phyloP scores from a whole-genome alignment of 2,888 invertebrate species.

The Trimorus sp. region DNA sequence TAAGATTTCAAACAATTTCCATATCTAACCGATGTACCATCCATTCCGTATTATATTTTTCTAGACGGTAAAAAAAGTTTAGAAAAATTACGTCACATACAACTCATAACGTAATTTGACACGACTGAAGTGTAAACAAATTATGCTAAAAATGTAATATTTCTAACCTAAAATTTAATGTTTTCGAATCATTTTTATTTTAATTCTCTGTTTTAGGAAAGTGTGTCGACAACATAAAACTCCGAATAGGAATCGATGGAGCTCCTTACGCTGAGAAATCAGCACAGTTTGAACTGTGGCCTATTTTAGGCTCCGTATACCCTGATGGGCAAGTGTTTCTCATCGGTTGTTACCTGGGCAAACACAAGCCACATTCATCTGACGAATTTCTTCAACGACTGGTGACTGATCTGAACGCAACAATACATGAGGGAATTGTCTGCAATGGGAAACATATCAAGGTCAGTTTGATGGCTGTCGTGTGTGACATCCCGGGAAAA shows the following conservation, averaged over 20 bases:
- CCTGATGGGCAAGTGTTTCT: slow-evolving; percentile 6
- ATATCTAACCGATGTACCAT: too few relatives aligned
- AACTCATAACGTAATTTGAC: too few relatives aligned
- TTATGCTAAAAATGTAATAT: too few relatives aligned
- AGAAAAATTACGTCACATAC: too few relatives aligned
- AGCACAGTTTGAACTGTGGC: slow-evolving; percentile 17
- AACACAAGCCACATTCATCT: background rate
- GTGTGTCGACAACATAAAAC: too few relatives aligned
- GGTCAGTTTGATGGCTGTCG: background rate
- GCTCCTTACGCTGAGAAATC: slow-evolving; percentile 25
- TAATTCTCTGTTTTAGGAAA: too few relatives aligned
- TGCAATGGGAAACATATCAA: background rate
- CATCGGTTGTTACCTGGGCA: slow-evolving; percentile 8
- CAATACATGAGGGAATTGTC: background rate
- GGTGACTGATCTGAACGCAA: background rate
- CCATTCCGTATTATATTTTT: too few relatives aligned
- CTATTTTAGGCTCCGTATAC: slow-evolving; percentile 15
- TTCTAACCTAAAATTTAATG: too few relatives aligned
- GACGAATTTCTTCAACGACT: background rate
- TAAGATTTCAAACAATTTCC: too few relatives aligned
- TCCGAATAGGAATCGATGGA: slow-evolving; percentile 18
- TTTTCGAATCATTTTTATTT: too few relatives aligned
- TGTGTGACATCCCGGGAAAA: background rate
- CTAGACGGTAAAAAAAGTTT: too few relatives aligned
- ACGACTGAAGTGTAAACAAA: too few relatives aligned